These are phyloP conservation scores for Drosophila quadrilineata DNA, from an alignment of 1,140 invertebrate species.

Conservation along the genomic window DNA sequence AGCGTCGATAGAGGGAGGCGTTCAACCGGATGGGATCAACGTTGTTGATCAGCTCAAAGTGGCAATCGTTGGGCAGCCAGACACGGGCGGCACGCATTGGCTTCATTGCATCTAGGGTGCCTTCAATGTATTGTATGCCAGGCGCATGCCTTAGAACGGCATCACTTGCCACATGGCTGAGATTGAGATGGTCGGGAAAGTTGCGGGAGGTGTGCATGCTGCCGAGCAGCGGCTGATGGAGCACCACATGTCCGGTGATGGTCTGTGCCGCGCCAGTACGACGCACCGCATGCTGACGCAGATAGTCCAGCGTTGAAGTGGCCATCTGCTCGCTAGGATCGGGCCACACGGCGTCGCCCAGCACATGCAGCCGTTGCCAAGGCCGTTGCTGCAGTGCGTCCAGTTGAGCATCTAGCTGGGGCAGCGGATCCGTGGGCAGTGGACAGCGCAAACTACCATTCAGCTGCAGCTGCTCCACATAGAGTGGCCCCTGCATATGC, in stretches of 20 bases:
- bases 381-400: constrained; percentile 19
- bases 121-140: constrained; percentile 12
- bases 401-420: constrained; percentile 6
- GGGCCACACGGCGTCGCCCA: constrained; percentile 55
- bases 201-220: constrained; percentile 10
- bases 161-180: constrained; percentile 45
- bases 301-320: constrained; percentile 46
- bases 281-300: constrained; percentile 57
- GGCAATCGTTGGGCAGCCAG: constrained; percentile 3
- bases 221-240: constrained; percentile 14
- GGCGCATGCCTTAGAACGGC: constrained; percentile 29
- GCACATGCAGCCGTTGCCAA: constrained; percentile 55
- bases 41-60: constrained; percentile 44
- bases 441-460: constrained; percentile 39
- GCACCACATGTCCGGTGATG: constrained; percentile 54
- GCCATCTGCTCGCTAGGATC: background rate
- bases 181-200: constrained; percentile 43
- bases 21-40: constrained; percentile 60
- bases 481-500: constrained; percentile 35
- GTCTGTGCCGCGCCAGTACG: constrained; percentile 33
- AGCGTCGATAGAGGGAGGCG: constrained; percentile 59
- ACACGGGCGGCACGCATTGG: background rate
- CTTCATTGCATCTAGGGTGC: constrained; percentile 19
- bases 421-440: background rate
- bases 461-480: constrained; percentile 42